Conservation (phyloP, 2,113 vertebrate genomes). For the Himantopus leucocephalus region DNA sequence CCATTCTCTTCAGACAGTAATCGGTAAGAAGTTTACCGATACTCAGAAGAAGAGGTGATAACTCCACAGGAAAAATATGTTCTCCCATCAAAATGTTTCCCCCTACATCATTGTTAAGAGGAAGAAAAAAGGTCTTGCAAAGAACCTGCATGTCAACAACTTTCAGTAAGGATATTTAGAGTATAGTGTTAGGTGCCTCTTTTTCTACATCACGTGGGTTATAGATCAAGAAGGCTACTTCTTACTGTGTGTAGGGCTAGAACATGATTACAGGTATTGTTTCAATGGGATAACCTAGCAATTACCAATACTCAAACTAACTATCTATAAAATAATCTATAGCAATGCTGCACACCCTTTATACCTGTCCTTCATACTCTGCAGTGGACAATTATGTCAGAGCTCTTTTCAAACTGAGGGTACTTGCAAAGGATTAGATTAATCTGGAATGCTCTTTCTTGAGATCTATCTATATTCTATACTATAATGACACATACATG, state of each 20-base stretch:
- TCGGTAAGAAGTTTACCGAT: background rate
- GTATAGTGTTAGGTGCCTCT: fast-evolving
- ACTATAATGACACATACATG: background rate
- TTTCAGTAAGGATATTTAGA: background rate
- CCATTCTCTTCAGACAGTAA: background rate
- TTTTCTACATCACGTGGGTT: background rate
- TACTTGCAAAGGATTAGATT: background rate
- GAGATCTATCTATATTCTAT: background rate
- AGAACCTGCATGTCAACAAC: background rate
- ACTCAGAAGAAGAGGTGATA: background rate
- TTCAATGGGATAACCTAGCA: background rate
- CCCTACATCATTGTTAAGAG: background rate
- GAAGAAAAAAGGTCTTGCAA: background rate
- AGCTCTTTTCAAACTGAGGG: background rate
- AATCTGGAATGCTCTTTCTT: background rate
- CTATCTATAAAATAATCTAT: background rate
- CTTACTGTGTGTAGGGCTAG: background rate
- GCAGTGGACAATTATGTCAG: background rate
- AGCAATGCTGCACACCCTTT: background rate
- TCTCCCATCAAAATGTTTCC: background rate
- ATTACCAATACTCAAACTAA: background rate
- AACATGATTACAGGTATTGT: background rate
- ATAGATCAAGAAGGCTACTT: background rate
- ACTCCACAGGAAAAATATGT: background rate
- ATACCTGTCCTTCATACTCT: background rate